Evolutionary conservation across 1,140 invertebrate species (phyloP).

Genomic region (Globodera rostochiensis): DNA sequence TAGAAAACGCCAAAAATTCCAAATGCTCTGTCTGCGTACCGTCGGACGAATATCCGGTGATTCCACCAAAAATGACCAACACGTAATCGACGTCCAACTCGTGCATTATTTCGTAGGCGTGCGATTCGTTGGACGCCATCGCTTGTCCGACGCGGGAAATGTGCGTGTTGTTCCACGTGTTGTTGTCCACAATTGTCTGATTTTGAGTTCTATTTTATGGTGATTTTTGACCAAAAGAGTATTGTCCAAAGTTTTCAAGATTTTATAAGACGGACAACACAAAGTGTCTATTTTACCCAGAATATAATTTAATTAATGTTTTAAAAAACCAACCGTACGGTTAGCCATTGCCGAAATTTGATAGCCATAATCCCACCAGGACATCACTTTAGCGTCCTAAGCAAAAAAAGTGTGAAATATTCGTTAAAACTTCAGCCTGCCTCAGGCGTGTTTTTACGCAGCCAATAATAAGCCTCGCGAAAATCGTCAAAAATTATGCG

Average conservation of each 20-base stretch:
- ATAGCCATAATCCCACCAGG: constrained; percentile 70
- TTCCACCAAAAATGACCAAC: constrained; percentile 92
- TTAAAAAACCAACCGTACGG: constrained; percentile 75
- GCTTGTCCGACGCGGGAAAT: constrained; percentile 90
- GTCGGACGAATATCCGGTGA: constrained; percentile 97
- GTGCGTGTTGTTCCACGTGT: constrained; percentile 99
- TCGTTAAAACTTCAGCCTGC: constrained; percentile 11
- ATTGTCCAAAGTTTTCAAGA: no score
- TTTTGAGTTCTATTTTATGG: background rate
- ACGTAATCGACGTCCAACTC: constrained; percentile 96
- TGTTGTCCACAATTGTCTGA: constrained; percentile 84
- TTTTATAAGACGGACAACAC: no score
- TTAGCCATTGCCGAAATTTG: constrained; percentile 82
- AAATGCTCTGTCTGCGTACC: constrained; percentile 66
- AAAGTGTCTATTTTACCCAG: no score
- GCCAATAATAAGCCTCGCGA: constrained; percentile 97
- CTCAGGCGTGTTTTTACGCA: constrained; percentile 92
- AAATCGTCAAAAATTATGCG: constrained; percentile 88
- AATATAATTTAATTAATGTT: constrained; percentile 69
- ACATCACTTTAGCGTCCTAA: constrained; percentile 75
- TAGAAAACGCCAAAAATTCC: background rate
- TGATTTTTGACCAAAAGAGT: no score
- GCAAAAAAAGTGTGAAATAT: constrained; percentile 9
- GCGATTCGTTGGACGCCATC: constrained; percentile 97
- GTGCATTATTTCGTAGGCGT: constrained; percentile 95